Percentiles rank a stretch among this genome's conserved stretches.
phyloP scores from a whole-genome alignment of 2,888 invertebrate species.

The Folsomia manolachei region DNA sequence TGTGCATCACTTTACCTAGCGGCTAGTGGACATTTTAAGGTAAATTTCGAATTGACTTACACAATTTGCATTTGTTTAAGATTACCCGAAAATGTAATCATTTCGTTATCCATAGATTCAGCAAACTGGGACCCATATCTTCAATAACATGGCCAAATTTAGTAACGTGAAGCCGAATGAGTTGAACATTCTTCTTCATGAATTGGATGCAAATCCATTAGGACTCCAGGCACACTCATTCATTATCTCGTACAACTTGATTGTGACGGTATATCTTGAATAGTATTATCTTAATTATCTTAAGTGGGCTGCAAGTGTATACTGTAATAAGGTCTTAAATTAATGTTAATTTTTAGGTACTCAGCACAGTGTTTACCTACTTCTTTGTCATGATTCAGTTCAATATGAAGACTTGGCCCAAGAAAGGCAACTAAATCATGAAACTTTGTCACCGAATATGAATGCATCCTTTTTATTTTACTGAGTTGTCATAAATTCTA shows the following conservation, averaged over 20 bases:
- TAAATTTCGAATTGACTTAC: too few species aligned
- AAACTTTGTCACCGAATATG: too few species aligned
- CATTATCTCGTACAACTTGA: not conserved
- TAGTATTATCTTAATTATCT: too few species aligned
- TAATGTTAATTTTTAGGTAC: not conserved
- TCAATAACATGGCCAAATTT: not conserved
- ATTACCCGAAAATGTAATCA: too few species aligned
- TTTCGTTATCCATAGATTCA: too few species aligned
- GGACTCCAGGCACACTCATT: not conserved
- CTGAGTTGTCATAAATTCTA: too few species aligned
- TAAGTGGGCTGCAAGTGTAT: too few species aligned
- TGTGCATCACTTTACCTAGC: not conserved
- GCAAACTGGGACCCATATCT: not conserved
- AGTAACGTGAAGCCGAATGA: not conserved
- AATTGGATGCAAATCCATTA: not conserved
- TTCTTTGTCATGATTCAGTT: conserved; percentile 5
- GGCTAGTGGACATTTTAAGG: not conserved
- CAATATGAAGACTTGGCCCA: too few species aligned
- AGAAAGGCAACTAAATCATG: too few species aligned
- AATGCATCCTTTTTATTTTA: too few species aligned
- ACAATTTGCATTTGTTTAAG: too few species aligned
- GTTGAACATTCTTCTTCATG: not conserved
- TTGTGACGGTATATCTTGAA: conserved; percentile 6
- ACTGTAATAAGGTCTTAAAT: not conserved
- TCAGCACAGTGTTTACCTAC: not conserved